These are phyloP conservation scores for Ornithoptera priamus DNA, from an alignment of 2,888 invertebrate genomes.

Conservation along the genomic window DNA sequence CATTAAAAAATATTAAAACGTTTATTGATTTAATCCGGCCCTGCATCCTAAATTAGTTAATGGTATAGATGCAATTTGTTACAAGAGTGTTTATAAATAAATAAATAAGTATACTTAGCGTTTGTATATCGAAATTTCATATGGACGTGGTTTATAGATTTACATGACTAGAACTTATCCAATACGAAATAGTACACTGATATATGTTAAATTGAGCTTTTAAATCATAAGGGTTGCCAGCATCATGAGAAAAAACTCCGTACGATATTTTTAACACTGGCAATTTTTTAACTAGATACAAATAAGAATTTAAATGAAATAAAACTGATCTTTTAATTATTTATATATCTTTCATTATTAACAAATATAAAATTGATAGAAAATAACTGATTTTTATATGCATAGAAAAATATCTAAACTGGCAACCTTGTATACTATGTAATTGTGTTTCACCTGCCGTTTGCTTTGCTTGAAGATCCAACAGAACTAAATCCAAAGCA, in stretches of 20 bases:
- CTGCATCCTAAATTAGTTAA: constrained; percentile 25
- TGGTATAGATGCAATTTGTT: constrained; percentile 52
- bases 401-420: not conserved
- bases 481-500: constrained; percentile 19
- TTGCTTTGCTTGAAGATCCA: constrained; percentile 26
- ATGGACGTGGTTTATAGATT: constrained; percentile 60
- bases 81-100: constrained; percentile 64
- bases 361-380: not conserved
- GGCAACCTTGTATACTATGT: constrained; percentile 14
- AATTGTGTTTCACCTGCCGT: constrained; percentile 8
- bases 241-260: too few relatives aligned
- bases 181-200: constrained; percentile 47
- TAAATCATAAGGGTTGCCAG: constrained; percentile 40
- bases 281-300: too few relatives aligned
- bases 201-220: constrained; percentile 44
- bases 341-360: too few relatives aligned
- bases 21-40: constrained; percentile 7
- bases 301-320: too few relatives aligned
- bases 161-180: constrained; percentile 50
- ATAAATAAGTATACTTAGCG: constrained; percentile 65
- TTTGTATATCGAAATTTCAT: constrained; percentile 73
- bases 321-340: too few relatives aligned
- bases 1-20: not conserved
- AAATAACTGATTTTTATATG: not conserved
- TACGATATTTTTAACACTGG: too few relatives aligned